These are phyloP conservation scores for Alces alces DNA, from an alignment of 2,113 vertebrate species.

Conservation along the genomic window DNA sequence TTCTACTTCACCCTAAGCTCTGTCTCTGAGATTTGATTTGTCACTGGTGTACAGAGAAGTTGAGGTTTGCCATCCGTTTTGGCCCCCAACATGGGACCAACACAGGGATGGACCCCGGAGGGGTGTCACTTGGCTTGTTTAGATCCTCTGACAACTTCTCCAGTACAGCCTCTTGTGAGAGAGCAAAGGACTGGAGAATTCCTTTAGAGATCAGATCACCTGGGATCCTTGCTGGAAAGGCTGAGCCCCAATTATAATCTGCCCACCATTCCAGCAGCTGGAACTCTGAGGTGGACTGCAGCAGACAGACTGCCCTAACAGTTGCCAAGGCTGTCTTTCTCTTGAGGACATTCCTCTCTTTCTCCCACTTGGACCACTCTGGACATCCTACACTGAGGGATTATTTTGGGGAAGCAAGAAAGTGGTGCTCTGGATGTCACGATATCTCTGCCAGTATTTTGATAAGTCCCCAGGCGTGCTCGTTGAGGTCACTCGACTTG, in stretches of 20 bases:
- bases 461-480: neutral
- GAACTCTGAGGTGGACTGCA: neutral
- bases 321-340: neutral
- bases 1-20: neutral
- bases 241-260: neutral
- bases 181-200: neutral
- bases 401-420: neutral
- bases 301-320: neutral
- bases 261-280: neutral
- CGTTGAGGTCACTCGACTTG: accelerated
- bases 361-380: neutral
- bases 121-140: neutral
- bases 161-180: neutral
- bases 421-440: neutral
- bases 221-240: neutral
- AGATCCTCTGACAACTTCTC: neutral
- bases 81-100: neutral
- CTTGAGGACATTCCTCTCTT: neutral
- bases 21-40: neutral
- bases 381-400: neutral
- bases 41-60: neutral
- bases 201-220: neutral
- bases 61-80: neutral
- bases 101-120: neutral
- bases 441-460: neutral